phyloP scores from a whole-genome alignment of 2,888 invertebrate genomes.

The Hoplodrina blanda region DNA sequence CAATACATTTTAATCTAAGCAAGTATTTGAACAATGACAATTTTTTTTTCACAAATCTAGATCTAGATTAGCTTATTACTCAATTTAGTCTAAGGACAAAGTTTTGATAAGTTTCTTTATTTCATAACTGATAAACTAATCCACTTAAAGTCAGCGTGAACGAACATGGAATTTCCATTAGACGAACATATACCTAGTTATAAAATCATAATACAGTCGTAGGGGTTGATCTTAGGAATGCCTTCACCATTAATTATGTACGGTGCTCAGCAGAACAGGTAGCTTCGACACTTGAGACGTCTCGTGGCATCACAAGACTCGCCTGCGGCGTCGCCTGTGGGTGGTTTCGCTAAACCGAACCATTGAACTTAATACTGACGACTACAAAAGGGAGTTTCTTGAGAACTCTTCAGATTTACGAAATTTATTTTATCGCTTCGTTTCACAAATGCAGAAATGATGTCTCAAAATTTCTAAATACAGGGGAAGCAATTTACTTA shows the following conservation, averaged over 20 bases:
- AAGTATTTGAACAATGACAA: conserved; percentile 20
- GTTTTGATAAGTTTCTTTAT: conserved; percentile 38
- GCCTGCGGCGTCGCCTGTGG: conserved; percentile 59
- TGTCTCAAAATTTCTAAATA: no score
- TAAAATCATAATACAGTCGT: conserved; percentile 32
- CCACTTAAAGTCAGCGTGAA: conserved; percentile 24
- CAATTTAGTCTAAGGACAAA: conserved; percentile 21
- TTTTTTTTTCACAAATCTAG: conserved; percentile 22
- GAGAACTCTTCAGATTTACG: conserved; percentile 23
- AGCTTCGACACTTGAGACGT: conserved; percentile 86
- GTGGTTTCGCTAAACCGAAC: conserved; percentile 45
- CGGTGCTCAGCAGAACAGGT: conserved; percentile 75
- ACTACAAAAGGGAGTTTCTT: conserved; percentile 23
- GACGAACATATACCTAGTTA: conserved; percentile 4
- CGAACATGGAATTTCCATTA: conserved; percentile 49
- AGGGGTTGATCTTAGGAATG: conserved; percentile 50
- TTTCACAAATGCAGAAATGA: no score
- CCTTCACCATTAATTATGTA: conserved; percentile 77
- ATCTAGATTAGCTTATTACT: conserved; percentile 32
- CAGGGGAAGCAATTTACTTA: no score
- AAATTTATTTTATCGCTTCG: no score
- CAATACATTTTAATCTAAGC: conserved; percentile 17
- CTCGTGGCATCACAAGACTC: conserved; percentile 74
- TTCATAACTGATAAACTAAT: conserved; percentile 43
- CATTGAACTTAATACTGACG: conserved; percentile 38